Base-by-base conservation (phyloP, 1,140 invertebrate genomes). In the Asbolus verrucosus region DNA sequence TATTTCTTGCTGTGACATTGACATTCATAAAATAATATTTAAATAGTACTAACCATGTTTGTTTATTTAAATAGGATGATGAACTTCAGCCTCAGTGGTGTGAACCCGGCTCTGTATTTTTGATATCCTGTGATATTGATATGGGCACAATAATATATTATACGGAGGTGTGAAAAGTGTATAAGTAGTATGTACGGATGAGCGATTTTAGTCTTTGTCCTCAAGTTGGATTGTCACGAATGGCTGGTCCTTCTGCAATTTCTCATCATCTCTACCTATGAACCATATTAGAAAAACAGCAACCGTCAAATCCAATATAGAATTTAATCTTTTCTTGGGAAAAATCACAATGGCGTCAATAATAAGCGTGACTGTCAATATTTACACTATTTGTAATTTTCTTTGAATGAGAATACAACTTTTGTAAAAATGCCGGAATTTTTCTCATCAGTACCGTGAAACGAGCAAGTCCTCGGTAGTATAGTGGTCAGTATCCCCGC, bases 401-500 rank as follows among this genome's bases (percentile, higher is more conserved):
- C n/a, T n/a, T n/a, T n/a, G n/a, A n/a, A n/a, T n/a, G n/a, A n/a
- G n/a, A n/a, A n/a, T n/a, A n/a, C n/a, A 8, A 24, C 9, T 9
- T 18, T 27, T 27, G 21, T n/a, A n/a, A n/a, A n/a, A n/a, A n/a
- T n/a, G n/a, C n/a, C n/a, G 18, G 39, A 14, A 46, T 41, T n/a
- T 41, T 41, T 15, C 14, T 41, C 15, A 5, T 16, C 13, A 41
- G 14, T n/a, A 41, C n/a, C 14, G 13, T 4, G 4, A 9, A 18
- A 19, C 16, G 11, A 9, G 13, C 8, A 21, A 73, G 65, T 77
- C 76, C 74, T 78, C 77, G 77, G 77, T 79, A 79, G 78, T 79
- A 79, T 79, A 79, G 78, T 79, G 78, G 78, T 78, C 70, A 79
- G 78, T 79, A 78, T 78, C 78, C 78, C 78, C 78, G 78, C 78